Percentiles rank a stretch among this genome's conserved stretches.
Conservation (phyloP, 2,113 vertebrate species). For the Neodontobutis hainanensis region DNA sequence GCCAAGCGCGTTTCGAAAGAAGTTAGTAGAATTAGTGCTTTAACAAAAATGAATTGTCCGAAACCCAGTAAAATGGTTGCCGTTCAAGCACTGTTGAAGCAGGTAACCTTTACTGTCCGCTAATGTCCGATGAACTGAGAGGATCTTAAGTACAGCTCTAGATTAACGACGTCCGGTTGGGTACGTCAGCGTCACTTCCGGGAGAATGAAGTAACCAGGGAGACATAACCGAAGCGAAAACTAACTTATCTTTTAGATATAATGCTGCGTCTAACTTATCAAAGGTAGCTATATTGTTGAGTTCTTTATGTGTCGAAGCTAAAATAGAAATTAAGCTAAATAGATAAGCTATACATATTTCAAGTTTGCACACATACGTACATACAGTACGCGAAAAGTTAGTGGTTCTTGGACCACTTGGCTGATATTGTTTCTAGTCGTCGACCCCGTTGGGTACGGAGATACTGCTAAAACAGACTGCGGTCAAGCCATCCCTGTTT, state of each 20-base stretch:
- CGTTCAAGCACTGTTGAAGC: constrained; percentile 94
- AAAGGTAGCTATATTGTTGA: too few species aligned
- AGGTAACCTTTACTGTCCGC: constrained; percentile 79
- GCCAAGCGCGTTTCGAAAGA: constrained; percentile 11
- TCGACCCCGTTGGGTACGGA: too few species aligned
- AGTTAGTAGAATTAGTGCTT: not conserved
- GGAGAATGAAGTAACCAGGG: not conserved
- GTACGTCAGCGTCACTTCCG: constrained; percentile 29
- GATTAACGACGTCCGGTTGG: not conserved
- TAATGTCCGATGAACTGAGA: constrained; percentile 6
- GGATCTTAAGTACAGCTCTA: not conserved
- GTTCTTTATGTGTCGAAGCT: too few species aligned
- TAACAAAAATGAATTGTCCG: not conserved
- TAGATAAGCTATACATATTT: too few species aligned
- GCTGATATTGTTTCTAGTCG: too few species aligned
- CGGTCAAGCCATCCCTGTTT: too few species aligned
- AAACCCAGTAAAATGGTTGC: constrained; percentile 76
- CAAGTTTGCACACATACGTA: too few species aligned
- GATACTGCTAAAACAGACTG: too few species aligned
- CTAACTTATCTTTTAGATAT: not conserved
- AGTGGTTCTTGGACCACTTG: too few species aligned
- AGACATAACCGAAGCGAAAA: not conserved
- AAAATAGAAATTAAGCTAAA: too few species aligned
- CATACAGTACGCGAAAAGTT: too few species aligned
- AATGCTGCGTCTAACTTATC: too few species aligned